A percentile compares a stretch with the other conserved stretches of the same genome.
Evolutionary conservation across 2,888 invertebrate species (phyloP).

Genomic region (Synergus gifuensis): DNA sequence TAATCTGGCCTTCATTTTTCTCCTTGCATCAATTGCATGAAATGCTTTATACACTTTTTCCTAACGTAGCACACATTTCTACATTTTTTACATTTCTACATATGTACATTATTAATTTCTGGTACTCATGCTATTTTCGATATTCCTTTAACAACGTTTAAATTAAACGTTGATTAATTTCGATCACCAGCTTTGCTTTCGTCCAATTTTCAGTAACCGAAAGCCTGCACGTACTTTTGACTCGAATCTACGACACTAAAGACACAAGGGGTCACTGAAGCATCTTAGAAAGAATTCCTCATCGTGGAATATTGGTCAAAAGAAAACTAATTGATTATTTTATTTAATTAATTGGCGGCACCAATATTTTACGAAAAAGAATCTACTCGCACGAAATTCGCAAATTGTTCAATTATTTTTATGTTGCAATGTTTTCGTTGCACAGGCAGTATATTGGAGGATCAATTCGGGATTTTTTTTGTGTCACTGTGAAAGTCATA

Average conservation of each 20-base stretch:
- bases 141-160: neutral
- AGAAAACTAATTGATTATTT: neutral
- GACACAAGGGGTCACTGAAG: neutral
- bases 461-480: neutral
- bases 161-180: neutral
- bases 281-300: neutral
- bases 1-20: neutral
- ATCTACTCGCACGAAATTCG: neutral
- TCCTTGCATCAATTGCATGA: neutral
- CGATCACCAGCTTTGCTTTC: constrained; percentile 26
- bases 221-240: constrained; percentile 51
- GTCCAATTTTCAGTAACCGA: constrained; percentile 20
- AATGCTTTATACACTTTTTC: neutral
- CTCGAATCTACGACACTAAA: constrained; percentile 46
- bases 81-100: too few species aligned
- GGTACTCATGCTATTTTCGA: neutral
- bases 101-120: neutral
- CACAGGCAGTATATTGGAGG: neutral
- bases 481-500: neutral
- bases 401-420: neutral
- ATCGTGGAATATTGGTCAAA: neutral
- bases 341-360: neutral
- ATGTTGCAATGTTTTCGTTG: neutral
- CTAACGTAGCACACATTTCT: constrained; percentile 3
- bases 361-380: neutral